phyloP scores from a whole-genome alignment of 1,140 invertebrate genomes.

The Macrosteles quadrilineatus region DNA sequence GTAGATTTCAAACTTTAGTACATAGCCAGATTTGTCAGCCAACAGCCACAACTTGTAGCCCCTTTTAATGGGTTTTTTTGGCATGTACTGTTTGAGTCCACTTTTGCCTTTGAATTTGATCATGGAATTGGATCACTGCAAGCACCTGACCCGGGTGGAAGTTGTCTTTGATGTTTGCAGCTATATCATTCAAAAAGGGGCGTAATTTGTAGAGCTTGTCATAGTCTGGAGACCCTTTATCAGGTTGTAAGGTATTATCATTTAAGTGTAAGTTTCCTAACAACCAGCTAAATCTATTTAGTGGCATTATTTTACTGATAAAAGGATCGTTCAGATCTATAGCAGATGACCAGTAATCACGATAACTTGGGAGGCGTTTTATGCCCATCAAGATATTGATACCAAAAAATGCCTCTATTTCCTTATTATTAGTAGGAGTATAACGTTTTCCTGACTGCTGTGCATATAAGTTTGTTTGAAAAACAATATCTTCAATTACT shows the following conservation, averaged over 20 bases:
- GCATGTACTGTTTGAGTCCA: constrained; percentile 42
- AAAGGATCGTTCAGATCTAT: constrained; percentile 46
- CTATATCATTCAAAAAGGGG: constrained; percentile 32
- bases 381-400: constrained; percentile 43
- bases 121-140: constrained; percentile 42
- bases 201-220: constrained; percentile 45
- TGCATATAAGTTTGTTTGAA: constrained; percentile 40
- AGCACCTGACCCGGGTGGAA: constrained; percentile 29
- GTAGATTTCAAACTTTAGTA: constrained; percentile 38
- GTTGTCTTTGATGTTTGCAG: constrained; percentile 28
- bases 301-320: constrained; percentile 47
- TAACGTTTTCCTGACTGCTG: constrained; percentile 32
- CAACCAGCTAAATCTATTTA: constrained; percentile 50
- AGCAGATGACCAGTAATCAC: constrained; percentile 49
- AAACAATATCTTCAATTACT: constrained; percentile 27
- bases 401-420: constrained; percentile 42
- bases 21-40: constrained; percentile 32
- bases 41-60: constrained; percentile 41
- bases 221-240: constrained; percentile 33
- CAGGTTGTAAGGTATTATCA: constrained; percentile 40
- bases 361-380: constrained; percentile 41
- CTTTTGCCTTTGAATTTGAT: constrained; percentile 42
- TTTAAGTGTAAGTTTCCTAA: constrained; percentile 45
- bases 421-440: constrained; percentile 33
- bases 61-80: constrained; percentile 39